Conservation (phyloP, 2,113 vertebrate species). For the Heterotilapia buettikoferi region DNA sequence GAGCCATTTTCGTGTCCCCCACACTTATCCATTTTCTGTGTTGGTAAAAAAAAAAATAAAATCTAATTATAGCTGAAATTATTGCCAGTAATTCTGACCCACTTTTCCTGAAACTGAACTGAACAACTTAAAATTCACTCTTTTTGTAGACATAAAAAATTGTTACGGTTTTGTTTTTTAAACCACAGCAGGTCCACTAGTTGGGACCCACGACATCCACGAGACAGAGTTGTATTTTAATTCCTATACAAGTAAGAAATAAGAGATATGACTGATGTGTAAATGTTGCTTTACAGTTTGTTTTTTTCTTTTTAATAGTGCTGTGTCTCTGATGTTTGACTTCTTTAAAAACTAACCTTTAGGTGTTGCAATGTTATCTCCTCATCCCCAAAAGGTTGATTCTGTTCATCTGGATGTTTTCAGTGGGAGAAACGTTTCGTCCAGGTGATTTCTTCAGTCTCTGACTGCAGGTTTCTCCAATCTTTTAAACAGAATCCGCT, state of each 20-base stretch:
- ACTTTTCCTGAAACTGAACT: not conserved
- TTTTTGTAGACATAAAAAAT: not conserved
- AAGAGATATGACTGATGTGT: accelerated
- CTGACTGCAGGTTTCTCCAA: not conserved
- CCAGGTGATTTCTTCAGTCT: not conserved
- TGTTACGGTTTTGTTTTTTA: accelerated
- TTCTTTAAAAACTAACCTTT: not conserved
- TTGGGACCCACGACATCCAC: accelerated
- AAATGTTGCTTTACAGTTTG: not conserved
- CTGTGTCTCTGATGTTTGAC: not conserved
- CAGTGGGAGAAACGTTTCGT: not conserved
- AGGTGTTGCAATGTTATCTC: not conserved
- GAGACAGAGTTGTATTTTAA: not conserved
- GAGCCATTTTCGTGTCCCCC: not conserved
- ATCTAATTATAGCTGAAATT: not conserved
- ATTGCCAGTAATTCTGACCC: not conserved
- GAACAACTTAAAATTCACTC: not conserved
- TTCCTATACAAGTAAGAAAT: accelerated
- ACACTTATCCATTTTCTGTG: not conserved
- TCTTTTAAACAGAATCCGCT: not conserved
- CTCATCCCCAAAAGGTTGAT: not conserved
- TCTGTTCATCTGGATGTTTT: not conserved
- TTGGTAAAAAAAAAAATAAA: accelerated
- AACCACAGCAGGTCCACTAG: not conserved
- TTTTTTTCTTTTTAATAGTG: not conserved